Evolutionary conservation across 2,888 invertebrate genomes (phyloP), one percentile per base, ranked within the genome.

Genomic region (Pseudococcus jackbeardsleyi): DNA sequence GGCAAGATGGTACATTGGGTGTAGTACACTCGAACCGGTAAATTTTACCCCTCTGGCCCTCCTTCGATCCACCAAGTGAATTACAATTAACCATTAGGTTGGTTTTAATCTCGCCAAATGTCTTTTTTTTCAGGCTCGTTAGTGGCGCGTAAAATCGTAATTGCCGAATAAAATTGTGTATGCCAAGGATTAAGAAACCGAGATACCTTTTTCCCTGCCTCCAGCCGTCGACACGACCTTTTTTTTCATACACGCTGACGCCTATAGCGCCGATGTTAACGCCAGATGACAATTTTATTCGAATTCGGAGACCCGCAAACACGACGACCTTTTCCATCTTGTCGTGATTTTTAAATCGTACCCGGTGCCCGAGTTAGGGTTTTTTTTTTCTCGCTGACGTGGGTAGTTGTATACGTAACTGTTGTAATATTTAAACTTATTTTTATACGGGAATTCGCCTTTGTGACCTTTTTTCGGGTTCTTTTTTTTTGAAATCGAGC

Each of bases 161-260:
- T 79, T 79, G 79, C 79, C 79, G 79, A n/a, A 79, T 79, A n/a
- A 79, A 79, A 79, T 79, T 79, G 79, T 42, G 79, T 42, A 79
- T 42, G 79, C 39, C 42, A n/a, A 79, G n/a, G 42, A 79, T 79
- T 79, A 72, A 72, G 17, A 72, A 15, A 72, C 17, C 33, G 12
- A 72, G 26, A 42, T 46, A 79, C 79, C 79, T 79, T 79, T 79
- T 79, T n/a, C 15, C 33, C 33, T 72, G 26, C 26, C 26, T 3
- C 26, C 26, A 1, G 3, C 1, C 26, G 1, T 33, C 0, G 22
- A 17, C 12, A 0, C 12, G 33, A 33, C 12, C 19, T 19, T 59
- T 59, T 59, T 59, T 59, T 59, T 59, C 50, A 15, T 15, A 15
- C 17, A 5, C 19, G 59, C 19, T 59, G 19, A 6, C 59, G 11